Evolutionary conservation across 2,888 invertebrate species (phyloP), one percentile per base, ranked within the genome.

Genomic region (Himalopsyche japonica): DNA sequence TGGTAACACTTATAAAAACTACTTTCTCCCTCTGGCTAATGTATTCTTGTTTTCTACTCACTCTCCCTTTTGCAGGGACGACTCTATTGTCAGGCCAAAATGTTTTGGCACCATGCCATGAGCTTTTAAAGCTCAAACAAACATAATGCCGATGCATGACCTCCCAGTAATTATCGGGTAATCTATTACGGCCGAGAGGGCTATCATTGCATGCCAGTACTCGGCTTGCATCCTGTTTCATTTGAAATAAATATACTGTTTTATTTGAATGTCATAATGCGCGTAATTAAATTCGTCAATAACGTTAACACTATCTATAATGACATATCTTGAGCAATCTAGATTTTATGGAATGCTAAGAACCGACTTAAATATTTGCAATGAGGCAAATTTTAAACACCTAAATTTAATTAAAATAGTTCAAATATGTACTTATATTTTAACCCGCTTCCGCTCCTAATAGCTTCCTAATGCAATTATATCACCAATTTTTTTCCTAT

Each of bases 81-180:
- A 79, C 85, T 79, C 81, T 81, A 85, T 85, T 81, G 85, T 80
- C 78, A 81, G 76, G 43, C 76, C 76, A 81, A 82, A 84, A 86
- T 83, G 82, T 84, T 83, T 86, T 86, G 86, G 86, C 86, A 20
- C 18, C 8, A 12, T 24, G 81, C 86, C 86, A 86, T 80, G 78
- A 57, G 82, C 86, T 85, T 84, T 84, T 86, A 86, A 86, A 86
- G 86, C 85, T 86, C 86, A 85, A 82, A 82, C 83, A 84, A 76
- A 82, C 85, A 81, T 79, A 85, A 82, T 86, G 80, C 82, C 83
- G 78, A 86, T 80, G 85, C 82, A 78, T 86, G 83, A 84, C 86
- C 86, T 84, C 86, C 64, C 79, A 24, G 85, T 86, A 86, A 86
- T 86, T 86, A 86, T 86, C 86, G 82, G 79, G 76, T 85, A 85